Evolutionary conservation across 1,140 invertebrate species (phyloP).

Genomic region (Pemphigus obesinymphae): DNA sequence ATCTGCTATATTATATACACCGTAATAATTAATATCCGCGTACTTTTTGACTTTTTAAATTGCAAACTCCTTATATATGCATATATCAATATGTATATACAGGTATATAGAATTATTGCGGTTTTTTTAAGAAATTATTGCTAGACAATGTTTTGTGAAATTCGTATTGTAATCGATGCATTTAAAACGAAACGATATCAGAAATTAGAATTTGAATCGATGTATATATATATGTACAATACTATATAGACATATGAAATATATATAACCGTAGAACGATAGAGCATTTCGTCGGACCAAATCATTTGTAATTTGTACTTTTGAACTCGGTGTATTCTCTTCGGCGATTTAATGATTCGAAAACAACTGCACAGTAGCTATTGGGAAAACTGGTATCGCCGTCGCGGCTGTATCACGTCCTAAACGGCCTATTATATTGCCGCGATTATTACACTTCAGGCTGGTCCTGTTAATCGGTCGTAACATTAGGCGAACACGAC

Average conservation of each 20-base stretch:
- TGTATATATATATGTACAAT: not conserved
- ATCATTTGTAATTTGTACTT: not conserved
- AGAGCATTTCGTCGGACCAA: not conserved
- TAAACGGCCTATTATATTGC: not conserved
- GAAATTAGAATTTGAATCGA: not conserved
- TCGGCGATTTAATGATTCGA: not conserved
- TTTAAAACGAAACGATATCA: not conserved
- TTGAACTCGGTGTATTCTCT: not conserved
- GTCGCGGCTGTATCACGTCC: not conserved
- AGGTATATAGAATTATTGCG: not conserved
- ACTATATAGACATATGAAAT: no score
- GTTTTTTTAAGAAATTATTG: not conserved
- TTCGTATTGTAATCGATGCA: not conserved
- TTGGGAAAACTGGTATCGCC: not conserved
- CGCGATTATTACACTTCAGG: not conserved
- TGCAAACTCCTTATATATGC: not conserved
- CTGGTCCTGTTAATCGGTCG: conserved; percentile 1
- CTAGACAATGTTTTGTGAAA: not conserved
- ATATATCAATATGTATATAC: no score
- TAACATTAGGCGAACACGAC: not conserved
- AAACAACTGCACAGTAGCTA: not conserved
- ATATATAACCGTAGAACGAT: not conserved
- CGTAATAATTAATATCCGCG: not conserved
- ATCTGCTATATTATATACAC: not conserved
- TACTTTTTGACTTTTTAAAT: not conserved